These are phyloP conservation scores for Ophion obscuratus DNA, from an alignment of 2,888 invertebrate species.

Conservation along the genomic window DNA sequence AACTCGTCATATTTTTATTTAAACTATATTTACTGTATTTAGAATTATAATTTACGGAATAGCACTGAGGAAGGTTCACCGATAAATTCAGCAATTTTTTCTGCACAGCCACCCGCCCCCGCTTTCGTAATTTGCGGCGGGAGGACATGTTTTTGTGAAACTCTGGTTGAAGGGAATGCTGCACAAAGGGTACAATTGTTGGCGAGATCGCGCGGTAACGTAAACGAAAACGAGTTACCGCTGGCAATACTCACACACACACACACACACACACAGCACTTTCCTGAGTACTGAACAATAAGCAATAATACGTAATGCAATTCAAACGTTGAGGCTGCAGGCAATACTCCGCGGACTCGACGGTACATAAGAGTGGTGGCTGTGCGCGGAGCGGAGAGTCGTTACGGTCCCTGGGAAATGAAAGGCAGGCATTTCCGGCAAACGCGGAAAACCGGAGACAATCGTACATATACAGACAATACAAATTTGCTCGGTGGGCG, in stretches of 20 bases:
- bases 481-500: constrained; percentile 57
- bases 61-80: too few relatives aligned
- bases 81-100: too few relatives aligned
- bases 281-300: constrained; percentile 79
- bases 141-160: constrained; percentile 15
- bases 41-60: too few relatives aligned
- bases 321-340: constrained; percentile 80
- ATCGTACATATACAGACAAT: constrained; percentile 55
- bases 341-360: constrained; percentile 78
- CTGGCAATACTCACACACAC: constrained; percentile 22
- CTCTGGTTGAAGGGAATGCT: constrained; percentile 16
- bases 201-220: constrained; percentile 48
- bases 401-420: constrained; percentile 80
- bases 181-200: constrained; percentile 38
- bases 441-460: constrained; percentile 74
- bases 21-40: too few relatives aligned
- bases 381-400: constrained; percentile 41
- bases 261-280: background rate
- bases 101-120: too few relatives aligned
- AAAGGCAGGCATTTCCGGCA: constrained; percentile 80
- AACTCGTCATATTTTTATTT: too few relatives aligned
- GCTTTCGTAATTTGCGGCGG: too few relatives aligned
- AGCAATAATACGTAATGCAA: constrained; percentile 83
- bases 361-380: constrained; percentile 56
- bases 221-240: constrained; percentile 64